Percentiles rank a stretch among this genome's conserved stretches.
phyloP scores from a whole-genome alignment of 2,797 vertebrate species.

The Octomys mimax region DNA sequence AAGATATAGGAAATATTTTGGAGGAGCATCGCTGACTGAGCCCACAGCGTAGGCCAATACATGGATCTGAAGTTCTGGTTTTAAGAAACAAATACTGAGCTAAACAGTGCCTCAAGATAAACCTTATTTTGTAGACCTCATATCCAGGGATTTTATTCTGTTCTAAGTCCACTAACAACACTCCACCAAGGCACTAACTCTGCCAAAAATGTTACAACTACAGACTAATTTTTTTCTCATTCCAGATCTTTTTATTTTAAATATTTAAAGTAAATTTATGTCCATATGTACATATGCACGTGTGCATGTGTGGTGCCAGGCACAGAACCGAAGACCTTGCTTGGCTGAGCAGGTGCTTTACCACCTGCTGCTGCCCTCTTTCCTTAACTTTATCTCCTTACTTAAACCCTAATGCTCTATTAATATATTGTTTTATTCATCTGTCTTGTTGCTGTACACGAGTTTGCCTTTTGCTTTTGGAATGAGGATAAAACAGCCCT shows the following conservation, averaged over 20 bases:
- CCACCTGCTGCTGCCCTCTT: neutral
- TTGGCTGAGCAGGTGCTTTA: neutral
- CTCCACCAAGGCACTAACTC: neutral
- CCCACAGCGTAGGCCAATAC: neutral
- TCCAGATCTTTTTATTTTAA: neutral
- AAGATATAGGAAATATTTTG: neutral
- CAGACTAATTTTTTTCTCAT: neutral
- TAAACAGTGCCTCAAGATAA: neutral
- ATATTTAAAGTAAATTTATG: neutral
- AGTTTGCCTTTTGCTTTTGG: neutral
- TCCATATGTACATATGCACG: neutral
- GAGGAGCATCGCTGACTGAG: neutral
- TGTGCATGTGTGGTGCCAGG: too few relatives aligned
- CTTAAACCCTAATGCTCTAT: neutral
- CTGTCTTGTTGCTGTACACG: neutral
- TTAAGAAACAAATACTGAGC: neutral
- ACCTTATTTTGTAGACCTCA: neutral
- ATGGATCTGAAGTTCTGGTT: slow-evolving; percentile 26
- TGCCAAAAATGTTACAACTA: neutral
- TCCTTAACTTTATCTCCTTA: neutral
- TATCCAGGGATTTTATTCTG: neutral
- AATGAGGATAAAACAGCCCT: neutral
- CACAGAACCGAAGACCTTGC: neutral
- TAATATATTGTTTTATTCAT: neutral
- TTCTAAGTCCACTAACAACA: neutral